phyloP scores from a whole-genome alignment of 2,888 invertebrate species.

The Amphipoea oculea region DNA sequence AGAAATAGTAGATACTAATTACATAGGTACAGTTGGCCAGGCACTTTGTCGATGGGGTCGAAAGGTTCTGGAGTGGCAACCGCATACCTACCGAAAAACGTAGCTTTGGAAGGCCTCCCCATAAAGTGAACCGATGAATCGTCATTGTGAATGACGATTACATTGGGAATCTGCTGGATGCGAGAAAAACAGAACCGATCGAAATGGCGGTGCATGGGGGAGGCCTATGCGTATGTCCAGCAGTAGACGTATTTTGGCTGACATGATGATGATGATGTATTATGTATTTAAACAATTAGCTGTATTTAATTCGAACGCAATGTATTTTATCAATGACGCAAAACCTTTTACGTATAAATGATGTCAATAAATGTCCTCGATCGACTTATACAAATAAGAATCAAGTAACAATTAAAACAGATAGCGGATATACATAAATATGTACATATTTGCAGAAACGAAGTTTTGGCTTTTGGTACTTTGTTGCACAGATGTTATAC shows the following conservation, averaged over 20 bases:
- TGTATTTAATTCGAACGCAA: neutral
- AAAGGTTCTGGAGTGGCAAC: no score
- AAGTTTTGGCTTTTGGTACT: neutral
- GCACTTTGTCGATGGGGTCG: no score
- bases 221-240: no score
- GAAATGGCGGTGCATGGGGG: no score
- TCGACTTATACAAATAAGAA: neutral
- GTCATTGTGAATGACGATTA: no score
- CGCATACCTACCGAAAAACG: no score
- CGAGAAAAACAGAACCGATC: no score
- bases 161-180: no score
- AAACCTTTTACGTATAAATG: neutral
- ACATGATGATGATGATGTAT: neutral
- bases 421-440: neutral
- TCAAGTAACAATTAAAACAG: slow-evolving; percentile 1
- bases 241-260: neutral
- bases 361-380: slow-evolving; percentile 15
- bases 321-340: slow-evolving; percentile 4
- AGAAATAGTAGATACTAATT: neutral
- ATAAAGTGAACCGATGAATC: neutral
- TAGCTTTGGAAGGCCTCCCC: no score
- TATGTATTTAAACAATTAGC: neutral
- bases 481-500: neutral
- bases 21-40: neutral
- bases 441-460: neutral